These are phyloP conservation scores for Hylaeus volcanicus DNA, from an alignment of 1,140 invertebrate species.

Conservation along the genomic window DNA sequence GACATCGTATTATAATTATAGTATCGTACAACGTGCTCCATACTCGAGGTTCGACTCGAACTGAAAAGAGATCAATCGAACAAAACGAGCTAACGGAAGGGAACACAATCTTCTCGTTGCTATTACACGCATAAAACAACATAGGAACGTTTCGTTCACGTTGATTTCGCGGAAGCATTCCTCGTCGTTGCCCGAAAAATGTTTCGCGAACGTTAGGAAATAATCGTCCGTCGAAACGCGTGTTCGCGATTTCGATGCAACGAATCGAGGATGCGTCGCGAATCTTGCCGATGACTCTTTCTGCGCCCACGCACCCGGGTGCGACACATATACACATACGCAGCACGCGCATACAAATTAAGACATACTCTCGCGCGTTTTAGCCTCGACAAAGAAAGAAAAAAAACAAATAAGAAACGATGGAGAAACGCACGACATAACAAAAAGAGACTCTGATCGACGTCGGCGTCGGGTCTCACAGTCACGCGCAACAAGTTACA, in stretches of 20 bases:
- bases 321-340: neutral
- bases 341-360: neutral
- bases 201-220: neutral
- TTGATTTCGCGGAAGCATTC: constrained; percentile 16
- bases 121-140: constrained; percentile 8
- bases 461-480: neutral
- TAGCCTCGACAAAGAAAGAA: neutral
- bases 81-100: neutral
- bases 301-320: constrained; percentile 4
- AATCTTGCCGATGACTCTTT: constrained; percentile 19
- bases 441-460: neutral
- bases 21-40: neutral
- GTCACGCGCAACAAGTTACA: constrained; percentile 25
- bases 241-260: neutral
- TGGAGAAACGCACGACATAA: neutral
- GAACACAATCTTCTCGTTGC: neutral
- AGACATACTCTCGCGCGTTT: neutral
- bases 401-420: neutral
- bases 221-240: neutral
- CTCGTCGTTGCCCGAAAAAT: constrained; percentile 4
- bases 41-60: constrained; percentile 20
- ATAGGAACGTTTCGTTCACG: neutral
- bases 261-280: constrained; percentile 13
- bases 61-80: neutral
- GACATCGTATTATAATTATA: too few relatives aligned